Base-by-base conservation (phyloP, 2,797 vertebrate genomes). In the Otus scops region DNA sequence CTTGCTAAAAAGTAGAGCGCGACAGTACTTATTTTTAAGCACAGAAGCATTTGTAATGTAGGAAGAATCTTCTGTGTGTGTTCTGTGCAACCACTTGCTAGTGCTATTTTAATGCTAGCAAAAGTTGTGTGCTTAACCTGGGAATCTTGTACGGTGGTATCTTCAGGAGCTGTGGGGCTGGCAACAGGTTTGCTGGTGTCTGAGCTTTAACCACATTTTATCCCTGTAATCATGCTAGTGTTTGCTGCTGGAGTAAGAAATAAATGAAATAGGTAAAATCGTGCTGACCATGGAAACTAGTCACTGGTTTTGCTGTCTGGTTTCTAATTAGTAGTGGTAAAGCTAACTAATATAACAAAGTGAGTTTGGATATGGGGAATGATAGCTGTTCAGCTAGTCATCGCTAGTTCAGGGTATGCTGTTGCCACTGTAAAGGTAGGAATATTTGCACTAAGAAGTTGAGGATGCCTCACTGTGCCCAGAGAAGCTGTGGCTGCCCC, bases 201-300 rank as follows among this genome's bases (percentile, higher is more conserved):
- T 92, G 73, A 77, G 36, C 43, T 68, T 41, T 15, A 67, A 6
- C 45, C 1, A 0, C 34, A 0, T 63, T 78, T 81, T 68, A 60
- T 7, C 1, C 30, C 4, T 3, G 36, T 68, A 51, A 28, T 41
- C 3, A 7, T 6, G 11, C 22, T 39, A 45, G 2, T 3, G 21
- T 48, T 64, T 75, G 36, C 36, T 59, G 11, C 22, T 73, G 32
- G 26, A 27, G 11, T 59, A 39, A 67, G 54, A 67, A 67, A 34
- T 5, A 24, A 8, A 2, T 80, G 11, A 32, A 50, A 34, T 5
- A 24, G 9, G 3, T 80, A 13, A 32, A 50, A 14, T 2, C 54
- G 20, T 73, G 32, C 22, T 57, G 11, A 34, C 34, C 18, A 3
- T 28, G 71, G 78, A 39, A 68, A 45, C 18, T 13, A 19, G 4